These are phyloP conservation scores for Bombus cullumanus DNA, from an alignment of 1,140 invertebrate species.

Conservation along the genomic window DNA sequence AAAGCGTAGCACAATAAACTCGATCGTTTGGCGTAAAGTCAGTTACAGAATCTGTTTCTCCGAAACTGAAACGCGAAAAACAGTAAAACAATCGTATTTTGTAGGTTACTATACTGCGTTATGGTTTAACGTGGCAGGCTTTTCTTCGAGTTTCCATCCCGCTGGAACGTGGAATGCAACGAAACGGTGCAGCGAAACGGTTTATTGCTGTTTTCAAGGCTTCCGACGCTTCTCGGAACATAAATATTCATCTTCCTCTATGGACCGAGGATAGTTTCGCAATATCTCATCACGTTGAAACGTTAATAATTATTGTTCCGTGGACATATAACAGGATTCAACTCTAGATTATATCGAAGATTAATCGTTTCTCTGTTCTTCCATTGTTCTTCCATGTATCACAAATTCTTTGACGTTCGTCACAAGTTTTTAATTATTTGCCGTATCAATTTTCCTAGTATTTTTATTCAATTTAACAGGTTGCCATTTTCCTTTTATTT, in stretches of 20 bases:
- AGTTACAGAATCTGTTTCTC: background rate
- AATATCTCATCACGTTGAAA: conserved; percentile 42
- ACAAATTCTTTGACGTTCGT: too few species aligned
- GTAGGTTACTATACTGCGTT: background rate
- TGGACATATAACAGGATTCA: conserved; percentile 4
- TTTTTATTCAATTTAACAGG: too few species aligned
- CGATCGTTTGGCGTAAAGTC: background rate
- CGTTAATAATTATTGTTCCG: conserved; percentile 39
- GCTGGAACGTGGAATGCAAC: conserved; percentile 53
- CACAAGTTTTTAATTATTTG: too few species aligned
- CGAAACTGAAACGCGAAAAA: background rate
- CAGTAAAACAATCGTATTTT: conserved; percentile 12
- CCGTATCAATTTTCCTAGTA: too few species aligned
- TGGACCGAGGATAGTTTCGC: conserved; percentile 51
- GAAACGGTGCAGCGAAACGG: conserved; percentile 63
- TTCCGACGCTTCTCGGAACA: conserved; percentile 50
- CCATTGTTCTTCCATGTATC: too few species aligned
- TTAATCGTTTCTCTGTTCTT: background rate
- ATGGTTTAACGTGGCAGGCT: background rate
- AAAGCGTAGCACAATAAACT: background rate
- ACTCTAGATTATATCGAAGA: background rate
- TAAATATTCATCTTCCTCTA: conserved; percentile 65
- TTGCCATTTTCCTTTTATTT: background rate
- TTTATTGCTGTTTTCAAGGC: conserved; percentile 61
- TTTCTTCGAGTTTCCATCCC: conserved; percentile 15